Conservation (phyloP, 2,888 invertebrate species). For the Hoplodrina blanda region DNA sequence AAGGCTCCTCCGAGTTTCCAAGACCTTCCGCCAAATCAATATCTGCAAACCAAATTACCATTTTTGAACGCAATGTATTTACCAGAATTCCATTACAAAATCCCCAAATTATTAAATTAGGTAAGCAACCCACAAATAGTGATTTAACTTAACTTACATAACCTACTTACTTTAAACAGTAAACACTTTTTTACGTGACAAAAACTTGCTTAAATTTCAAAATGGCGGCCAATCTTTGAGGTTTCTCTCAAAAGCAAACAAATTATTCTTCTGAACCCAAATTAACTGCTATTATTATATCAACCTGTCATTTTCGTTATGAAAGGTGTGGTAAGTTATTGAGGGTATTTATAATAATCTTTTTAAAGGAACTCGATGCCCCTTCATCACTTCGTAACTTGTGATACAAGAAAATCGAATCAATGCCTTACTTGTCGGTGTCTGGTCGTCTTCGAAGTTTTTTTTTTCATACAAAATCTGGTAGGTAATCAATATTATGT, state of each 20-base stretch:
- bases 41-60: too few species aligned
- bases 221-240: conserved; percentile 43
- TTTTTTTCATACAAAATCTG: not conserved
- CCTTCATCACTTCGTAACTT: not conserved
- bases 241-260: conserved; percentile 67
- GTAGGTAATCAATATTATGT: too few species aligned
- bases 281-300: conserved; percentile 69
- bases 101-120: conserved; percentile 41
- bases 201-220: conserved; percentile 45
- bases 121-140: conserved; percentile 43
- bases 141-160: conserved; percentile 50
- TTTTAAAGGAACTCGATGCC: conserved; percentile 28
- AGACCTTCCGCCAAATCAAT: too few species aligned
- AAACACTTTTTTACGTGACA: conserved; percentile 55
- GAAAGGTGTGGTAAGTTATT: conserved; percentile 69
- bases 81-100: conserved; percentile 31
- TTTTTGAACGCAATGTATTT: not conserved
- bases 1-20: too few species aligned
- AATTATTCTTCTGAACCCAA: conserved; percentile 69
- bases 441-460: conserved; percentile 10
- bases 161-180: conserved; percentile 58
- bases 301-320: conserved; percentile 76
- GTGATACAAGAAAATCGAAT: not conserved
- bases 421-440: conserved; percentile 23
- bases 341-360: conserved; percentile 62